Evolutionary conservation across 2,797 vertebrate genomes (phyloP), one percentile per base, ranked within the genome.

Genomic region (Prunella strophiata): DNA sequence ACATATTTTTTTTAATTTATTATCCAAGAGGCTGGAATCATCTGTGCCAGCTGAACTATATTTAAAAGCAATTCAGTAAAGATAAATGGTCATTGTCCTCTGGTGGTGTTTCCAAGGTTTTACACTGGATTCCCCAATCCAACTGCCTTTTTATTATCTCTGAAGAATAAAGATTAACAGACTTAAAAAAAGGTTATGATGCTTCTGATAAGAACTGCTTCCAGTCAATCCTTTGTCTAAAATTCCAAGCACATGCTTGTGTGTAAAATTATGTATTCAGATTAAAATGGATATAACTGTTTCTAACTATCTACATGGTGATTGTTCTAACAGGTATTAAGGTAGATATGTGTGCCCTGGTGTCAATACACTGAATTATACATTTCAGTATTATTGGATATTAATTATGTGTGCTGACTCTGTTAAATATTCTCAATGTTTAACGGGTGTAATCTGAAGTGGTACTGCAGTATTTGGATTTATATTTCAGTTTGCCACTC

Each of bases 1-100:
- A 0, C 0, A 1, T 1, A 3, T 50, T 11, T 89, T 62, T 47
- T 0, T 23, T 45, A 29, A 78, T 52, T 63, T 74, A 51, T 82
- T 18, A 19, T 70, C n/a, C 13, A 63, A 20, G 13, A 55, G 21
- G 9, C n/a, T 68, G 38, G 21, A 78, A 57, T 75, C 5, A 32
- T 13, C 29, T 71, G 29, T 55, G 23, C n/a, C 30, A 67, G n/a
- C 3, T 73, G 59, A 80, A 27, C 19, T 26, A 47, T 32, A 82
- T 65, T 76, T 16, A 55, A 45, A 87, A 85, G 3, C 66, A 84
- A 87, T 30, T 50, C 12, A 48, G 16, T 50, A 42, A 77, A 68
- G 14, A 38, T 34, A 82, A 89, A 85, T 8, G 1, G 36, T 18
- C 3, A 12, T 75, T 59, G 72, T 79, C 23, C 10, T 63, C 67